Evolutionary conservation across 2,888 invertebrate genomes (phyloP).

Genomic region (Ochropleura plecta): DNA sequence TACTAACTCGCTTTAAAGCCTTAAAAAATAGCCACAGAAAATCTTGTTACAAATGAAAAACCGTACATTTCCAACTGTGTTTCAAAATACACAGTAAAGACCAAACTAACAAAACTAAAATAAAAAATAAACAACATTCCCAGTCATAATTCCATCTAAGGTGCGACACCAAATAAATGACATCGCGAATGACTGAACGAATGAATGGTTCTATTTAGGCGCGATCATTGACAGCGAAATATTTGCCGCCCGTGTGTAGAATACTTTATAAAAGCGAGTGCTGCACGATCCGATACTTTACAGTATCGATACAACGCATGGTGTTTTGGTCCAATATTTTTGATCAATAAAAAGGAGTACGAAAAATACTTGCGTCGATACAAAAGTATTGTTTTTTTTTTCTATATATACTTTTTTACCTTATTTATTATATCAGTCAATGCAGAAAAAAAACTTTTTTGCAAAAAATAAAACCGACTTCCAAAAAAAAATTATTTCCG

Average conservation of each 20-base stretch:
- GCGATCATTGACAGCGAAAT: slow-evolving; percentile 63
- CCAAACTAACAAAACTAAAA: neutral
- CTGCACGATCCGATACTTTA: neutral
- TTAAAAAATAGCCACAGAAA: no score
- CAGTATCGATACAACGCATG: neutral
- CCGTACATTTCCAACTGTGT: no score
- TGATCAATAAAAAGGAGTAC: neutral
- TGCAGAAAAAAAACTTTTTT: no score
- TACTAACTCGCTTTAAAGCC: no score
- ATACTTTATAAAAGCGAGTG: slow-evolving; percentile 65
- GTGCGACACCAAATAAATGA: slow-evolving; percentile 40
- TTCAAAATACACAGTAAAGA: neutral
- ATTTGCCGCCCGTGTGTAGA: slow-evolving; percentile 64
- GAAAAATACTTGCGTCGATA: no score
- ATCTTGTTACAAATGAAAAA: no score
- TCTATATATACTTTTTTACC: neutral
- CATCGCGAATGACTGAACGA: slow-evolving; percentile 58
- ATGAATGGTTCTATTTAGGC: slow-evolving; percentile 61
- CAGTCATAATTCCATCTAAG: slow-evolving; percentile 34
- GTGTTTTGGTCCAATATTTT: neutral
- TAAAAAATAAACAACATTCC: slow-evolving; percentile 20
- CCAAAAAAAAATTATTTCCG: no score
- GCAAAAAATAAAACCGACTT: no score
- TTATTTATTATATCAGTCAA: neutral
- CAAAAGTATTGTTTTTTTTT: neutral